Percentiles rank a stretch among this genome's conserved stretches.
phyloP scores from a whole-genome alignment of 2,113 vertebrate species.

The Phylloscopus trochiloides region DNA sequence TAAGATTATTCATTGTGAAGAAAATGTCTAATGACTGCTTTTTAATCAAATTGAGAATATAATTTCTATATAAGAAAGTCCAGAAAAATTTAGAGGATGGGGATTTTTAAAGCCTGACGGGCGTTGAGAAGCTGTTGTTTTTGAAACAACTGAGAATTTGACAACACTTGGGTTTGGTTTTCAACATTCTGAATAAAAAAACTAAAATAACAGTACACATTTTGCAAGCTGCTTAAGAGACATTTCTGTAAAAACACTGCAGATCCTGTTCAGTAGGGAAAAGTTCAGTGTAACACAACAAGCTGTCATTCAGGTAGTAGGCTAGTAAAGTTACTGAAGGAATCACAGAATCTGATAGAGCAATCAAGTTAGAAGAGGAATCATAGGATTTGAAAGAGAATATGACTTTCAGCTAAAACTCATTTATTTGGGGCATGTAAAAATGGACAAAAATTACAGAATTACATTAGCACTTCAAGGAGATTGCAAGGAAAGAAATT shows the following conservation, averaged over 20 bases:
- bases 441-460: not conserved
- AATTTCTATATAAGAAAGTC: not conserved
- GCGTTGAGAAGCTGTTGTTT: not conserved
- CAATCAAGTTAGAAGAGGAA: not conserved
- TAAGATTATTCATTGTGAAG: not conserved
- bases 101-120: not conserved
- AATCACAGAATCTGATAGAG: not conserved
- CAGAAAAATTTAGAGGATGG: not conserved
- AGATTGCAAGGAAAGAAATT: not conserved
- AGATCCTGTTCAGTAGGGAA: not conserved
- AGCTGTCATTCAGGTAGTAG: not conserved
- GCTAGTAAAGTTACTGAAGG: not conserved
- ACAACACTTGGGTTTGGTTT: not conserved
- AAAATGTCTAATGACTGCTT: not conserved
- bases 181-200: not conserved
- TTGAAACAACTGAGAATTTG: not conserved
- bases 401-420: not conserved
- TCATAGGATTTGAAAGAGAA: not conserved
- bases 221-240: not conserved
- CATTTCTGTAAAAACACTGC: not conserved
- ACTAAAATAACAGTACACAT: not conserved
- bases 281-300: not conserved
- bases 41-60: not conserved
- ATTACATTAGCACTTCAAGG: not conserved
- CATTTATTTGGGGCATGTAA: not conserved